Base-by-base conservation (phyloP, 2,113 vertebrate genomes). In the Anseranas semipalmata region DNA sequence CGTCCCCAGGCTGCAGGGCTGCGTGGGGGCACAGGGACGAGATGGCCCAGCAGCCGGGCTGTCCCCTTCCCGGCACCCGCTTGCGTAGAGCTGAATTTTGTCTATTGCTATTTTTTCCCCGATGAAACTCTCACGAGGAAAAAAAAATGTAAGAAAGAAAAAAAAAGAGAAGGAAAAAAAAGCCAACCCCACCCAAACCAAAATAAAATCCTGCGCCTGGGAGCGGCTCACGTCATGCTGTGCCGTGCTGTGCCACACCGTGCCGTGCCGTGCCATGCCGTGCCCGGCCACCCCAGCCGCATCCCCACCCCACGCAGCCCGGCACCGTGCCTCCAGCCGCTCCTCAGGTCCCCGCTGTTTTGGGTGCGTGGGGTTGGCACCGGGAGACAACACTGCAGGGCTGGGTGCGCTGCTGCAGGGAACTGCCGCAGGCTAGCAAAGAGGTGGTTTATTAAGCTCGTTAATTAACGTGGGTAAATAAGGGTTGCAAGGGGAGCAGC, bases 41-140 rank as follows among this genome's bases (percentile, higher is more conserved):
- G 35, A 52, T 5, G 12, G 11, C 41, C 35, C 8, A 67, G 59
- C 75, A 79, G 50, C 55, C 2, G 2, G 8, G 8, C 15, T 39
- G 24, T 80, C 30, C 46, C n/a, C 24, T 96, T 81, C 81, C 89
- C 15, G 2, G 77, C 80, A 78, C 3, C 17, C 21, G 12, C 9
- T 48, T 4, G 19, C 0, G 2, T 50, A 72, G 33, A 81, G 41
- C 16, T 79, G 50, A 55, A 72, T 81, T 81, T 52, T 37, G 24
- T 71, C 89, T 85, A 66, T 93, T 96, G 96, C 91, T 90, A 70
- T 58, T 83, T 86, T 84, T 92, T 52, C 50, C 68, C 33, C 24
- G 48, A 3, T 39, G 60, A 58, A 84, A 76, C 18, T 75, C 75
- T 52, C 83, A 53, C 7, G 60, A 24, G 89, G 58, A 48, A 68